Evolutionary conservation across 2,888 invertebrate species (phyloP).

Genomic region (Oxycera nigricornis): DNA sequence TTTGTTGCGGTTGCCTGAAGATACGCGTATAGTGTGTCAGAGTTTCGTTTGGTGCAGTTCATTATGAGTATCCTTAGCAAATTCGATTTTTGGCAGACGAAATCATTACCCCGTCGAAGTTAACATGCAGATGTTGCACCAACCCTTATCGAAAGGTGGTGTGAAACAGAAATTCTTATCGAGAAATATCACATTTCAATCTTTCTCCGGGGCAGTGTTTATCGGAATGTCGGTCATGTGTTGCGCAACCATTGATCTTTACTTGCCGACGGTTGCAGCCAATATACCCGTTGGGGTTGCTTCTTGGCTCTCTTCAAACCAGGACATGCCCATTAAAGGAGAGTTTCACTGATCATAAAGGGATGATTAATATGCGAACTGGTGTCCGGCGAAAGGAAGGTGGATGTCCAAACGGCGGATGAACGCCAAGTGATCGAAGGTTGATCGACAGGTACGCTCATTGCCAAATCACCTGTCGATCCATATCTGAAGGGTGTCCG

Average conservation of each 20-base stretch:
- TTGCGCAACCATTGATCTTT: slow-evolving; percentile 19
- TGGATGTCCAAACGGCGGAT: slow-evolving; percentile 25
- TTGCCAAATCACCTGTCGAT: slow-evolving; percentile 37
- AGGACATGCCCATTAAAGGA: not conserved
- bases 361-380: slow-evolving; percentile 13
- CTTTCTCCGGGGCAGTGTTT: slow-evolving; percentile 6
- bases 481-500: slow-evolving; percentile 25
- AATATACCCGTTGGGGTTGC: slow-evolving; percentile 10
- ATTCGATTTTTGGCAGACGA: not conserved
- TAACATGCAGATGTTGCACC: slow-evolving; percentile 9
- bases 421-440: slow-evolving; percentile 39
- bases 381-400: slow-evolving; percentile 23
- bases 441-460: slow-evolving; percentile 42
- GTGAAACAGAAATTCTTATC: slow-evolving; percentile 25
- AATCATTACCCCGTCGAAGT: not conserved
- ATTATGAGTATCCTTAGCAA: no score
- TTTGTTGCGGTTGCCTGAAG: not conserved
- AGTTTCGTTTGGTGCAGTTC: no score
- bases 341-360: not conserved
- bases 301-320: not conserved
- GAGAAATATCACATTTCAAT: slow-evolving; percentile 25
- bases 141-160: slow-evolving; percentile 14
- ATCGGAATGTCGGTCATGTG: slow-evolving; percentile 16
- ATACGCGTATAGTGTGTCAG: not conserved
- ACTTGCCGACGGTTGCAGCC: not conserved